These are phyloP conservation scores for Lordiphosa andalusiaca DNA, from an alignment of 2,888 invertebrate species.

Conservation along the genomic window DNA sequence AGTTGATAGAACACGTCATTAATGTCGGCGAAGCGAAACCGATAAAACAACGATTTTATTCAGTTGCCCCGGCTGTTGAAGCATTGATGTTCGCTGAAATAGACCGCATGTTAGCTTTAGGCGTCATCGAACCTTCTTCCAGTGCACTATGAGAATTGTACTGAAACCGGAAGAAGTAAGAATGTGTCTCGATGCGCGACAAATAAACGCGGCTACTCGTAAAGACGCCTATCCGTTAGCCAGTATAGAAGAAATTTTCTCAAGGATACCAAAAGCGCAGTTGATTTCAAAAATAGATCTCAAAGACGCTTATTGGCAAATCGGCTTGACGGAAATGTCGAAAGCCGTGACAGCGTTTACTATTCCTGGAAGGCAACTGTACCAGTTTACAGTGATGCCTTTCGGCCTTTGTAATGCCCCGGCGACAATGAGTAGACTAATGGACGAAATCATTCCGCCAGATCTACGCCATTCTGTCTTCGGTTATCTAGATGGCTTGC, in stretches of 20 bases:
- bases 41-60: not conserved
- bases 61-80: not conserved
- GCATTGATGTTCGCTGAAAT: not conserved
- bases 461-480: not conserved
- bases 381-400: not conserved
- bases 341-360: too few relatives aligned
- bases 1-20: too few relatives aligned
- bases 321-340: not conserved
- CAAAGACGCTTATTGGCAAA: not conserved
- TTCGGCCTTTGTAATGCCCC: not conserved
- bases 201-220: not conserved
- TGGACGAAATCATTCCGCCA: too few relatives aligned
- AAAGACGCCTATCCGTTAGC: too few relatives aligned
- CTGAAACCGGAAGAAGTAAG: not conserved
- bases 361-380: too few relatives aligned
- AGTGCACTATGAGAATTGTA: not conserved
- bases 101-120: not conserved
- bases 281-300: not conserved
- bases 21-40: not conserved
- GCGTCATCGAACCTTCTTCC: not conserved
- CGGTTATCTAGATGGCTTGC: too few relatives aligned
- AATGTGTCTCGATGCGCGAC: not conserved
- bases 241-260: not conserved
- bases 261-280: not conserved
- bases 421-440: not conserved